Evolutionary conservation across 2,113 vertebrate species (phyloP).

Genomic region (Atrichornis clamosus): DNA sequence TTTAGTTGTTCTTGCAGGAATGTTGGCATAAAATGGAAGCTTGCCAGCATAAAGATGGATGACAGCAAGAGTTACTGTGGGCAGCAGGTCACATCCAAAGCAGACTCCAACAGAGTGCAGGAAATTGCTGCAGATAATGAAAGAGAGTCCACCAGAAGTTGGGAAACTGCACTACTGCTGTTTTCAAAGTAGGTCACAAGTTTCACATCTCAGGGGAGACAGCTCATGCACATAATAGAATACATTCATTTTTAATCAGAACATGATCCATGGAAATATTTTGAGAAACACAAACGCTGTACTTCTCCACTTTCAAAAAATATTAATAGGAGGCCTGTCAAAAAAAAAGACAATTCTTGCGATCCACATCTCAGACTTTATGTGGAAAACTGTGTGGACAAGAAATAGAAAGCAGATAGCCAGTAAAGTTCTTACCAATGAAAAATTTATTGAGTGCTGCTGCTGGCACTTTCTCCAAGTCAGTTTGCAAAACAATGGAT

Average conservation of each 20-base stretch:
- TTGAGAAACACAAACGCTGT: background rate
- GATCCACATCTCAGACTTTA: background rate
- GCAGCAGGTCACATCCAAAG: background rate
- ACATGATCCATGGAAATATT: background rate
- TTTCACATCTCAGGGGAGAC: background rate
- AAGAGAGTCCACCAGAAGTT: background rate
- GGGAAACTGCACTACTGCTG: background rate
- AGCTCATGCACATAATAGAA: background rate
- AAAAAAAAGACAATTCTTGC: background rate
- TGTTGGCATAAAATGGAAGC: background rate
- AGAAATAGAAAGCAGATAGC: background rate
- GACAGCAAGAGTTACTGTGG: background rate
- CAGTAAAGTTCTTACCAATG: background rate
- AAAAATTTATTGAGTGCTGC: background rate
- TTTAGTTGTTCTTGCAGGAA: background rate
- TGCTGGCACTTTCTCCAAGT: background rate
- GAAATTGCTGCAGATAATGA: background rate
- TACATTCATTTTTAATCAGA: conserved; percentile 25
- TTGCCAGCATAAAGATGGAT: background rate
- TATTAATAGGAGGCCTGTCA: background rate
- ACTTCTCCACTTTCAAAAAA: background rate
- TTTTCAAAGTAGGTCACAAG: conserved; percentile 4
- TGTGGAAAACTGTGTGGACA: background rate
- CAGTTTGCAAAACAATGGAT: background rate
- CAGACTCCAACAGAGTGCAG: background rate